These are phyloP conservation scores for Cheirogaleus major DNA, from an alignment of 2,797 vertebrate genomes.

Conservation along the genomic window DNA sequence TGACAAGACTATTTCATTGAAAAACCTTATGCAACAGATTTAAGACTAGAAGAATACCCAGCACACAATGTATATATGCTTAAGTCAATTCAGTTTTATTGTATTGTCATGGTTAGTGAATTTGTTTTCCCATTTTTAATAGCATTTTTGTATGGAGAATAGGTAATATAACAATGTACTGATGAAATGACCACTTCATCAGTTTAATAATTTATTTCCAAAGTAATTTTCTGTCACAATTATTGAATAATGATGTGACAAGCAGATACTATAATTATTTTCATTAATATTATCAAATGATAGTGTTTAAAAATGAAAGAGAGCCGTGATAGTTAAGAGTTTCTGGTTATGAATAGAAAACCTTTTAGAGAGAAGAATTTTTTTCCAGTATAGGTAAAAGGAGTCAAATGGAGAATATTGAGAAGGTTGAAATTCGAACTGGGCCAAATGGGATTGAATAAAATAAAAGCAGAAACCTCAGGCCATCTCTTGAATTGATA, in stretches of 20 bases:
- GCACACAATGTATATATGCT: not conserved
- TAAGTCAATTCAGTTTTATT: not conserved
- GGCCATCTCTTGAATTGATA: not conserved
- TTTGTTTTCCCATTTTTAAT: not conserved
- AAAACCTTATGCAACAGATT: not conserved
- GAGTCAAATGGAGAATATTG: not conserved
- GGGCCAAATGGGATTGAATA: not conserved
- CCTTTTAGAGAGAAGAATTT: not conserved
- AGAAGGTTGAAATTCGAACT: slow-evolving; percentile 15
- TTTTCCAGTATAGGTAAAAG: not conserved
- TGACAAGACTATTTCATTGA: not conserved
- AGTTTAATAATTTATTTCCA: slow-evolving; percentile 44
- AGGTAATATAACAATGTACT: slow-evolving; percentile 20
- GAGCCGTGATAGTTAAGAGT: not conserved
- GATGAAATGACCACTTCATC: not conserved
- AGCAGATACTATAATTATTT: slow-evolving; percentile 12
- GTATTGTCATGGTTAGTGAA: not conserved
- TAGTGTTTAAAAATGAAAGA: not conserved
- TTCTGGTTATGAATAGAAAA: not conserved
- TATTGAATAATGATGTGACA: not conserved
- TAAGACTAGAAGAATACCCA: not conserved
- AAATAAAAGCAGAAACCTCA: slow-evolving; percentile 39
- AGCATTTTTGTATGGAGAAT: not conserved
- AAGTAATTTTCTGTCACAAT: slow-evolving; percentile 12
- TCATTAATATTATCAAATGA: not conserved